These are phyloP conservation scores for Potamilus streckersoni DNA, from an alignment of 1,140 invertebrate genomes.

Conservation along the genomic window DNA sequence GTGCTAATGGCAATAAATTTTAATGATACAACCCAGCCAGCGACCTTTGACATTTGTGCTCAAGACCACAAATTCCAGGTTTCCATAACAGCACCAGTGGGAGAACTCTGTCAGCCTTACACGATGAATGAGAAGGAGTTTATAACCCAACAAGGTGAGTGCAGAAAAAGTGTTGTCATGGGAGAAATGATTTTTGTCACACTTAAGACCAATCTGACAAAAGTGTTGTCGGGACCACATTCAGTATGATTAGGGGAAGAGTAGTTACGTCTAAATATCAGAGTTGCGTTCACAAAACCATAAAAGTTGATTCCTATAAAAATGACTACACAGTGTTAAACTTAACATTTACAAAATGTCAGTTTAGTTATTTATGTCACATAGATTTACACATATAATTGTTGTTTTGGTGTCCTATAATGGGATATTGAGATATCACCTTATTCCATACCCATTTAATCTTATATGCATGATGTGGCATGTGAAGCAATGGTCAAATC, in stretches of 20 bases:
- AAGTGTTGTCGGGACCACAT: background rate
- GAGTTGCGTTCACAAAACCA: too few relatives aligned
- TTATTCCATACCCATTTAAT: too few relatives aligned
- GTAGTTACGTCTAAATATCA: background rate
- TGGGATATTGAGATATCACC: too few relatives aligned
- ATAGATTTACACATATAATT: too few relatives aligned
- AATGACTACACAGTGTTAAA: background rate
- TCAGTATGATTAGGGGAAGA: background rate
- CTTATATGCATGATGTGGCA: too few relatives aligned
- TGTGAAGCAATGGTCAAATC: too few relatives aligned
- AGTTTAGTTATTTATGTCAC: background rate
- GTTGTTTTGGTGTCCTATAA: too few relatives aligned
- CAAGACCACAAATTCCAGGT: constrained; percentile 73
- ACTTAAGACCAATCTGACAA: background rate
- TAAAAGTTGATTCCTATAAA: too few relatives aligned
- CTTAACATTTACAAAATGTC: background rate
- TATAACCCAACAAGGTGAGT: constrained; percentile 77
- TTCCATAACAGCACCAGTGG: constrained; percentile 84
- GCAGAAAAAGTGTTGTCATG: background rate
- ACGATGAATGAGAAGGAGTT: constrained; percentile 83
- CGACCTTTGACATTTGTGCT: constrained; percentile 81
- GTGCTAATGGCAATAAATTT: constrained; percentile 89
- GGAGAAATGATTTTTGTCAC: background rate
- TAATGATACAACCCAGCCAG: constrained; percentile 91
- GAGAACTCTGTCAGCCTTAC: constrained; percentile 89